These are phyloP conservation scores for Cladopsammia gracilis DNA, from an alignment of 64 coral and sea anemone genomes.

Conservation along the genomic window DNA sequence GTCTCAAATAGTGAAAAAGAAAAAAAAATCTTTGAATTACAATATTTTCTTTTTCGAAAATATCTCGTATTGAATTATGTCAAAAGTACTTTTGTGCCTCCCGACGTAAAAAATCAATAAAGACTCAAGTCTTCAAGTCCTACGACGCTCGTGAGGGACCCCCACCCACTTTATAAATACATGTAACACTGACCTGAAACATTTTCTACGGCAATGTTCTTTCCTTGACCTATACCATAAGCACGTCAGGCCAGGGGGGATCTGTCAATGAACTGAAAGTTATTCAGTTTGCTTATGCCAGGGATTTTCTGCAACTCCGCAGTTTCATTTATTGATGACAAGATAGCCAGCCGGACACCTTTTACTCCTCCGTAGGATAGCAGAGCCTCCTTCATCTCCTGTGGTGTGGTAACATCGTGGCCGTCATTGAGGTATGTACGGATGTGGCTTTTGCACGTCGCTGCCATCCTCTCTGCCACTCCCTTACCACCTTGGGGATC, in stretches of 20 bases:
- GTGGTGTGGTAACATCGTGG: slow-evolving; percentile 19
- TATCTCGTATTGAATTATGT: no score
- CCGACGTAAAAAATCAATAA: no score
- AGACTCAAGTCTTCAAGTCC: not conserved
- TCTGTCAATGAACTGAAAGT: slow-evolving; percentile 43
- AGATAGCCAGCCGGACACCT: slow-evolving; percentile 23
- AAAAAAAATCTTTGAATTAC: no score
- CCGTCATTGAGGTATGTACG: slow-evolving; percentile 27
- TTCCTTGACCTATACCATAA: slow-evolving; percentile 33
- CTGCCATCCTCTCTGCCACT: slow-evolving; percentile 8
- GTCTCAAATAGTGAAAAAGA: no score
- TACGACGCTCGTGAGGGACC: not conserved
- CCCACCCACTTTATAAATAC: not conserved
- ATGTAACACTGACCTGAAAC: slow-evolving; percentile 16
- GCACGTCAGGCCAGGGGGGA: slow-evolving; percentile 50
- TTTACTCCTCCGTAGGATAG: not conserved
- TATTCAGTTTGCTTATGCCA: slow-evolving; percentile 77
- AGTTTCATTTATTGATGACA: slow-evolving; percentile 18
- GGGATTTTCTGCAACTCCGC: slow-evolving; percentile 6
- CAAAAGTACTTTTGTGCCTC: no score
- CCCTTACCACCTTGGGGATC: slow-evolving; percentile 65
- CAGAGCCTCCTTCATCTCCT: not conserved
- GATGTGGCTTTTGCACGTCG: slow-evolving; percentile 52
- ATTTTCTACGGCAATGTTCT: slow-evolving; percentile 45
- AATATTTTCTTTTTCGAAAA: no score